Evolutionary conservation across 2,888 invertebrate species (phyloP), one percentile per base, ranked within the genome.

Genomic region (Drosophila pegasa): DNA sequence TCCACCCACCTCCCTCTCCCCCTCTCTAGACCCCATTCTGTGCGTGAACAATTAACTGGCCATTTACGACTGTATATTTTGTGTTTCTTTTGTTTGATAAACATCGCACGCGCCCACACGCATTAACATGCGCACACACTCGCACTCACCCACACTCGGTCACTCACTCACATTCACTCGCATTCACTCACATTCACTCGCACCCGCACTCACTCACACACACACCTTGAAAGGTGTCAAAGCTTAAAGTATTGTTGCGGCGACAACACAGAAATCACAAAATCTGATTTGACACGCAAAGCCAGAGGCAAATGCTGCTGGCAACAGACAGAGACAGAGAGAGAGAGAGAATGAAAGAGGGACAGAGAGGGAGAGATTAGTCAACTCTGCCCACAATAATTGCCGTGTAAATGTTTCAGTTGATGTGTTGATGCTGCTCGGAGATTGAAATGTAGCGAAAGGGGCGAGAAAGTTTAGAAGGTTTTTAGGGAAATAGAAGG

Each of bases 231-330:
- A 38, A 56, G 75, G 70, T 65, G 74, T 65, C 58, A 58, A 45
- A 54, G 54, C 41, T 43, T 63, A 67, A 68, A 60, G 58, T 66
- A 70, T 65, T 58, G 48, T 57, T 74, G 58, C 59, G 60, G 71
- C 63, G 58, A 66, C 50, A 68, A 68, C 61, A 59, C 64, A 54
- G 14, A 60, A 79, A 71, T 71, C 67, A 72, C 78, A 80, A 81
- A 80, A 85, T 85, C 82, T 66, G 78, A 82, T 85, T 80, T 80
- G 80, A 85, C 82, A 85, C 82, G 82, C 82, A 80, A 79, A 65
- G 79, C 81, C 65, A 64, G 52, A 67, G 63, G 60, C 37, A 56
- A 56, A 61, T 61, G 40, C 38, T 63, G 63, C 45, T 43, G 41
- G 22, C 50, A 66, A 45, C 47, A 51, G 45, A 41, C 52, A 63